A percentile compares a stretch with the other conserved stretches of the same genome.
These are phyloP conservation scores for Spea bombifrons DNA, from an alignment of 2,113 vertebrate genomes.

Conservation along the genomic window DNA sequence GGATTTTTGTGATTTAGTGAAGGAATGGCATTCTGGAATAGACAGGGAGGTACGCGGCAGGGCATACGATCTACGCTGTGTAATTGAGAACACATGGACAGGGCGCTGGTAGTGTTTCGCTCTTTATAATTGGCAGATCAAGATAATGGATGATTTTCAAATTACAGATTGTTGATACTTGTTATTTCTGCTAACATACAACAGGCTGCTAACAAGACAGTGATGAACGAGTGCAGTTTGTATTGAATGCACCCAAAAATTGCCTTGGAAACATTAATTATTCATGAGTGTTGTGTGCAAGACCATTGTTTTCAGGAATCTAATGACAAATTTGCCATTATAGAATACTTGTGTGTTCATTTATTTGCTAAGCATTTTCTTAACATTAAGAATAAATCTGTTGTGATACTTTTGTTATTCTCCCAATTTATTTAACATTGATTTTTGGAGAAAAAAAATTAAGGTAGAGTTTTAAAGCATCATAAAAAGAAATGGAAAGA, in stretches of 20 bases:
- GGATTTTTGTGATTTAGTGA: neutral
- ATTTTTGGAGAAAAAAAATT: no score
- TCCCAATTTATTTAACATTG: no score
- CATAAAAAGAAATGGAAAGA: no score
- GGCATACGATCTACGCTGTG: neutral
- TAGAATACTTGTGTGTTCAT: constrained; percentile 7
- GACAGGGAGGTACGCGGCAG: neutral
- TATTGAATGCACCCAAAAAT: constrained; percentile 27
- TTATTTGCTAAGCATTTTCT: constrained; percentile 2
- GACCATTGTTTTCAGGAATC: constrained; percentile 48
- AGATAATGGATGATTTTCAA: constrained; percentile 36
- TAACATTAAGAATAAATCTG: no score
- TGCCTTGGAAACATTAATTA: constrained; percentile 49
- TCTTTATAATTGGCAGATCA: constrained; percentile 20
- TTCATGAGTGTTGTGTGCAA: constrained; percentile 51
- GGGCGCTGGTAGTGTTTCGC: constrained; percentile 14
- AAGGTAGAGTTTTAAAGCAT: no score
- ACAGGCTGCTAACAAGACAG: constrained; percentile 24
- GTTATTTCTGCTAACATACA: constrained; percentile 14
- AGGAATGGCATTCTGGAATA: constrained; percentile 1
- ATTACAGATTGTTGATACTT: constrained; percentile 12
- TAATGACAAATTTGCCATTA: constrained; percentile 45
- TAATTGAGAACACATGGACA: constrained; percentile 16
- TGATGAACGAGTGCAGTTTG: constrained; percentile 35
- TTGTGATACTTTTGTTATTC: no score